Evolutionary conservation across 2,888 invertebrate species (phyloP).

Genomic region (Dicroscelio sp.): DNA sequence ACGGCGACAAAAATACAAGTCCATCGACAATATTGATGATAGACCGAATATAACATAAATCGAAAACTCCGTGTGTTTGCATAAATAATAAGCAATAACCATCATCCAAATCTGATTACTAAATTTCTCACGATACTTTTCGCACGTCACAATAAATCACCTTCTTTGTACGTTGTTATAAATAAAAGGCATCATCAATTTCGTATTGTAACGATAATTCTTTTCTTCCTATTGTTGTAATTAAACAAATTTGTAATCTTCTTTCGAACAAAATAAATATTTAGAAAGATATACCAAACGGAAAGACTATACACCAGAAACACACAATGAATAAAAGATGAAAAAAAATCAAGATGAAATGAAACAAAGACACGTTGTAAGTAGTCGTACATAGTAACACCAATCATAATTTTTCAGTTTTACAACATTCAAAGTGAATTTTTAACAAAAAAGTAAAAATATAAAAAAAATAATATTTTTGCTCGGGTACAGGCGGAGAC

Average conservation of each 20-base stretch:
- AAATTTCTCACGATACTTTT: slow-evolving; percentile 36
- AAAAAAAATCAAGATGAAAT: slow-evolving; percentile 31
- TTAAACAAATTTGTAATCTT: slow-evolving; percentile 45
- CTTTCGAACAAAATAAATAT: slow-evolving; percentile 34
- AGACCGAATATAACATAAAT: slow-evolving; percentile 54
- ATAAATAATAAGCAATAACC: slow-evolving; percentile 61
- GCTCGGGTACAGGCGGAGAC: slow-evolving; percentile 60
- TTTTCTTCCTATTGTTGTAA: slow-evolving; percentile 33
- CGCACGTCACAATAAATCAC: slow-evolving; percentile 17
- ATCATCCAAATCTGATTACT: slow-evolving; percentile 50
- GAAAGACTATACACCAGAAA: slow-evolving; percentile 69
- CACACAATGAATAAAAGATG: slow-evolving; percentile 54
- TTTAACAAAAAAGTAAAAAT: slow-evolving; percentile 72
- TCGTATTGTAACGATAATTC: slow-evolving; percentile 47
- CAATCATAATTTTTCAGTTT: slow-evolving; percentile 77
- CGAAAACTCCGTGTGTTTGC: slow-evolving; percentile 45
- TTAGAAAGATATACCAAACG: slow-evolving; percentile 52
- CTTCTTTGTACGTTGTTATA: slow-evolving; percentile 53
- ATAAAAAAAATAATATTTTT: slow-evolving; percentile 73
- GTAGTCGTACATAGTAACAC: slow-evolving; percentile 75
- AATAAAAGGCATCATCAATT: slow-evolving; percentile 53
- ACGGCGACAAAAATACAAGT: slow-evolving; percentile 60
- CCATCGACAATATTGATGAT: slow-evolving; percentile 79
- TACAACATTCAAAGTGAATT: slow-evolving; percentile 70
- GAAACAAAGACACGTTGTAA: slow-evolving; percentile 75